These are phyloP conservation scores for Danaus plexippus DNA, from an alignment of 1,140 invertebrate species.

Conservation along the genomic window DNA sequence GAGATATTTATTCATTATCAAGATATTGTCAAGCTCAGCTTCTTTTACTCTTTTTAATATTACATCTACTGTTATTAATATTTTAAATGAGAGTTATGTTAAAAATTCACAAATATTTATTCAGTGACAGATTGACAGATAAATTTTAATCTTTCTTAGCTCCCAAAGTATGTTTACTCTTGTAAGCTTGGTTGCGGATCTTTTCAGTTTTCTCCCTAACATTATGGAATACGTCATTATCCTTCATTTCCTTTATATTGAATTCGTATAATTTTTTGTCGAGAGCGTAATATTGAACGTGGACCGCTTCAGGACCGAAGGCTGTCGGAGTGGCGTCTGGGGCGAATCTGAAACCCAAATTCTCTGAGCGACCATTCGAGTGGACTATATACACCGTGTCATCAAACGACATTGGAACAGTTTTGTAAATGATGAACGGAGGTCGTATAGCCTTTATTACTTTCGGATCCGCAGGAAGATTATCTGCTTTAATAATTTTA, in stretches of 20 bases:
- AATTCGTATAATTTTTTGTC: conserved; percentile 54
- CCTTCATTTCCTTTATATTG: conserved; percentile 18
- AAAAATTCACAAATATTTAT: too few species aligned
- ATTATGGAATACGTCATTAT: too few species aligned
- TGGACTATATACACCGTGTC: conserved; percentile 28
- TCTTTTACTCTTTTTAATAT: too few species aligned
- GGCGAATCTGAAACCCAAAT: conserved; percentile 21
- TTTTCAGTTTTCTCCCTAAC: too few species aligned
- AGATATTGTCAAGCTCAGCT: too few species aligned
- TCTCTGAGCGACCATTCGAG: conserved; percentile 29
- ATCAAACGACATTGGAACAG: conserved; percentile 26
- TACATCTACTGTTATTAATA: too few species aligned
- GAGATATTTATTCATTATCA: too few species aligned
- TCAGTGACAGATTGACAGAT: too few species aligned
- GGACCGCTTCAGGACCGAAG: conserved; percentile 33
- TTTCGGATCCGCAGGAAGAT: conserved; percentile 26
- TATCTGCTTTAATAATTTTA: conserved; percentile 31
- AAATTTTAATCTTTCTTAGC: too few species aligned
- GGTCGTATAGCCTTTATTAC: conserved; percentile 31
- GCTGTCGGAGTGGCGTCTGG: conserved; percentile 32
- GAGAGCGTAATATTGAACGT: conserved; percentile 42
- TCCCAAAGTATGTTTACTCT: too few species aligned
- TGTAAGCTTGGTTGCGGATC: too few species aligned
- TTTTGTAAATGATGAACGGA: conserved; percentile 34
- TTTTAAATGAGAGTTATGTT: too few species aligned